phyloP scores from a whole-genome alignment of 2,888 invertebrate genomes.

The Muscina levida region DNA sequence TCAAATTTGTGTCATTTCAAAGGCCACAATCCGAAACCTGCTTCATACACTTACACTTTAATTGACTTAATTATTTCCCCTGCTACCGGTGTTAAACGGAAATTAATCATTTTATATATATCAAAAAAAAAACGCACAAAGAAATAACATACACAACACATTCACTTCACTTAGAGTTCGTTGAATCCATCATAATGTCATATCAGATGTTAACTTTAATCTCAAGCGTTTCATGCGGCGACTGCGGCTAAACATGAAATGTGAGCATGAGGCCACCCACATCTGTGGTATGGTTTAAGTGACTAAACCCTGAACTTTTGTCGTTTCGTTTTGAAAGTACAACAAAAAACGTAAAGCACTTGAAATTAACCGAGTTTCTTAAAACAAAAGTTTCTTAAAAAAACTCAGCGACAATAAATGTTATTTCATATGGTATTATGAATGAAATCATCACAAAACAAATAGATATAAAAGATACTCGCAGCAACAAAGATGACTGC shows the following conservation, averaged over 20 bases:
- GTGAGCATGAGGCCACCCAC: conserved; percentile 6
- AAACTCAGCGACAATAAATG: too few relatives aligned
- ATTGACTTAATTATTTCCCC: conserved; percentile 33
- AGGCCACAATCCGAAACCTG: conserved; percentile 2
- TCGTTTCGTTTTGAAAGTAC: too few relatives aligned
- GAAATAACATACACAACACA: neutral
- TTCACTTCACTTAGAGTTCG: neutral
- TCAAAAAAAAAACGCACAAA: too few relatives aligned
- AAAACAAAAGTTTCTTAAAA: too few relatives aligned
- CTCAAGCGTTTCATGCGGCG: neutral
- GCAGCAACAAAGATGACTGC: neutral
- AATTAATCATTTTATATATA: conserved; percentile 24
- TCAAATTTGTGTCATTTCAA: too few relatives aligned
- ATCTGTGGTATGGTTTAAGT: neutral
- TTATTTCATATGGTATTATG: too few relatives aligned
- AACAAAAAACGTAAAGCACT: too few relatives aligned
- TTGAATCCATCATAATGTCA: neutral
- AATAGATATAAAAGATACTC: neutral
- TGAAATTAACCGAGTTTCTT: too few relatives aligned
- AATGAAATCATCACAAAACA: too few relatives aligned
- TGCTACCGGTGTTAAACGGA: conserved; percentile 46
- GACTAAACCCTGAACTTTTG: conserved; percentile 22
- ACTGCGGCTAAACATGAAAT: conserved; percentile 6
- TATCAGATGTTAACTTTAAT: neutral
- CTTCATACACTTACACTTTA: neutral